Evolutionary conservation across 1,140 invertebrate species (phyloP).

Genomic region (Caenorhabditis briggsae): DNA sequence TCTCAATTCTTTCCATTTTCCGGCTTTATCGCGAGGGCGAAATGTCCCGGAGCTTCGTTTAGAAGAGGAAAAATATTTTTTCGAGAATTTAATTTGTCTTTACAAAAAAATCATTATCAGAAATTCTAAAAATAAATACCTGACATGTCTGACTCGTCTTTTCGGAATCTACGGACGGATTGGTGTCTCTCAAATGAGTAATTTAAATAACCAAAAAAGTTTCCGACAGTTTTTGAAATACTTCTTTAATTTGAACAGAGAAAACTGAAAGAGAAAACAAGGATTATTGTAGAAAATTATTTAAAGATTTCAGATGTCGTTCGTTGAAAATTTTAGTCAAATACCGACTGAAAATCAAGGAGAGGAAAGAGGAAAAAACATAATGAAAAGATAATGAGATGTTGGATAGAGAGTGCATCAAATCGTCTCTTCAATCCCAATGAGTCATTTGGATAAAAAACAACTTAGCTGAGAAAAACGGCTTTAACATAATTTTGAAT

Average conservation of each 20-base stretch:
- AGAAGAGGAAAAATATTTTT: too few relatives aligned
- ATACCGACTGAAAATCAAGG: neutral
- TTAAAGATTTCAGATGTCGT: neutral
- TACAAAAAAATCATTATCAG: too few relatives aligned
- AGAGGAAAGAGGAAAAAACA: slow-evolving; percentile 9
- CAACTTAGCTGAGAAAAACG: neutral
- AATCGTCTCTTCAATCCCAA: neutral
- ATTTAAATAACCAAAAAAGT: neutral
- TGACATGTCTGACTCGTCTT: too few relatives aligned
- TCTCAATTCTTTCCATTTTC: too few relatives aligned
- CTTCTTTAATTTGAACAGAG: neutral
- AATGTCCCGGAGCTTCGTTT: too few relatives aligned
- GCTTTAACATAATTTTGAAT: neutral
- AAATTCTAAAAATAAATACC: too few relatives aligned
- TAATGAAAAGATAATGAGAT: slow-evolving; percentile 17
- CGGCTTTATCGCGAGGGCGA: too few relatives aligned
- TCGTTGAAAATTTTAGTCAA: neutral
- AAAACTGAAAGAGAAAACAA: neutral
- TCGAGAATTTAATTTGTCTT: too few relatives aligned
- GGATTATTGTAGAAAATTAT: neutral
- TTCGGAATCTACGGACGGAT: too few relatives aligned
- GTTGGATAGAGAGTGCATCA: neutral
- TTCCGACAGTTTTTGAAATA: neutral
- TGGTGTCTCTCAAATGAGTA: too few relatives aligned
- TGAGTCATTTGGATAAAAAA: neutral